Percentiles rank a stretch among this genome's conserved stretches.
Conservation (phyloP, 2,888 invertebrate species). For the Limnephilus marmoratus region DNA sequence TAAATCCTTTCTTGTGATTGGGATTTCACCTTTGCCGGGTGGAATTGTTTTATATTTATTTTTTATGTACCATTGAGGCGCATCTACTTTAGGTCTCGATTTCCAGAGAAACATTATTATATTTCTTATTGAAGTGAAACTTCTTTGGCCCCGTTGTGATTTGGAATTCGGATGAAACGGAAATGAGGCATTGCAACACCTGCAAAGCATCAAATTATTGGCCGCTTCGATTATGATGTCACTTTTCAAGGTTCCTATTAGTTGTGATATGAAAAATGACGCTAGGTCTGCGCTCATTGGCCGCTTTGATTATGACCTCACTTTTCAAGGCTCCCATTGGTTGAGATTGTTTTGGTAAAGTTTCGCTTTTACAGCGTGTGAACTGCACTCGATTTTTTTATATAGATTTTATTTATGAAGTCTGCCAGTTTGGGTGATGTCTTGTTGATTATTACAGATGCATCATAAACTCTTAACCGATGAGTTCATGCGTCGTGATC, state of each 20-base stretch:
- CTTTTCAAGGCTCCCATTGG: too few species aligned
- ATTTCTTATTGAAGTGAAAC: neutral
- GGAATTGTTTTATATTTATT: neutral
- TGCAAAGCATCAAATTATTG: too few species aligned
- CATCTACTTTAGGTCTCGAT: neutral
- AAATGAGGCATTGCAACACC: too few species aligned
- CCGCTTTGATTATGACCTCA: too few species aligned
- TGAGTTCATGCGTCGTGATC: neutral
- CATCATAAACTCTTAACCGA: neutral
- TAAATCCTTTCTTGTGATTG: neutral
- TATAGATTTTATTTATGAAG: neutral
- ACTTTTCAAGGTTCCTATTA: too few species aligned
- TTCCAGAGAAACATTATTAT: neutral
- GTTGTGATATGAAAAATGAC: too few species aligned
- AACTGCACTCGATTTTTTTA: neutral
- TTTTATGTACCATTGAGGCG: neutral
- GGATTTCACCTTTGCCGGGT: neutral
- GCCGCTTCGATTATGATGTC: too few species aligned
- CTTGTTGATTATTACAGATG: neutral
- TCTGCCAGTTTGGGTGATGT: neutral
- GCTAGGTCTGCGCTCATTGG: too few species aligned
- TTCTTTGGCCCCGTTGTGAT: too few species aligned
- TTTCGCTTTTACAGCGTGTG: too few species aligned
- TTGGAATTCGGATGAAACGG: too few species aligned
- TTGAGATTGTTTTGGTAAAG: too few species aligned